Percentiles rank a stretch among this genome's conserved stretches.
Evolutionary conservation across 2,113 vertebrate genomes (phyloP).

Genomic region (Manacus vitellinus): DNA sequence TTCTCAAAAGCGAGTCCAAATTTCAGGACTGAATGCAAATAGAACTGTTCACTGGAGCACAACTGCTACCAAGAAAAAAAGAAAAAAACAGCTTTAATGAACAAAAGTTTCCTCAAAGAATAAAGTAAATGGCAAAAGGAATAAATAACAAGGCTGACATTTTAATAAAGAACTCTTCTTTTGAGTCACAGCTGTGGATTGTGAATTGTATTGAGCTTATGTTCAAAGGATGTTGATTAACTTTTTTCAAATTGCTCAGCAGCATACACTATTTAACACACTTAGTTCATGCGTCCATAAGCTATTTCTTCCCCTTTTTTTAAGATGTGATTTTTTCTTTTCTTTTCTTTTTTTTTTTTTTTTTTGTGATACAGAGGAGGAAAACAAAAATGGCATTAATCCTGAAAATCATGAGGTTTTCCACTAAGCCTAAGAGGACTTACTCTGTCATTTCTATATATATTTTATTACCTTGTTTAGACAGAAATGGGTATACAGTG

Average conservation of each 20-base stretch:
- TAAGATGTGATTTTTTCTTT: not conserved
- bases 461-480: not conserved
- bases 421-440: not conserved
- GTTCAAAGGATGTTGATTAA: not conserved
- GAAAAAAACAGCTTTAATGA: not conserved
- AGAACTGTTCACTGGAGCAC: not conserved
- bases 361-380: not conserved
- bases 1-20: not conserved
- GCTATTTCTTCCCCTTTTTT: not conserved
- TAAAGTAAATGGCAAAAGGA: constrained; percentile 33
- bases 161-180: constrained; percentile 36
- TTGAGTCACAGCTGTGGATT: constrained; percentile 45
- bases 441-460: not conserved
- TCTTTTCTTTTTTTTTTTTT: too few relatives aligned
- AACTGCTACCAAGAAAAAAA: not conserved
- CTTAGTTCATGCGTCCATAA: not conserved
- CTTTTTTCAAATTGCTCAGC: not conserved
- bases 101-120: not conserved
- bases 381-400: not conserved
- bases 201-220: not conserved
- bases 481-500: not conserved
- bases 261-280: not conserved
- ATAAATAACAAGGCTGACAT: constrained; percentile 44
- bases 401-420: not conserved
- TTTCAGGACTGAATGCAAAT: constrained; percentile 8